Evolutionary conservation across 2,113 vertebrate species (phyloP).

Genomic region (Scartelaos histophorus): DNA sequence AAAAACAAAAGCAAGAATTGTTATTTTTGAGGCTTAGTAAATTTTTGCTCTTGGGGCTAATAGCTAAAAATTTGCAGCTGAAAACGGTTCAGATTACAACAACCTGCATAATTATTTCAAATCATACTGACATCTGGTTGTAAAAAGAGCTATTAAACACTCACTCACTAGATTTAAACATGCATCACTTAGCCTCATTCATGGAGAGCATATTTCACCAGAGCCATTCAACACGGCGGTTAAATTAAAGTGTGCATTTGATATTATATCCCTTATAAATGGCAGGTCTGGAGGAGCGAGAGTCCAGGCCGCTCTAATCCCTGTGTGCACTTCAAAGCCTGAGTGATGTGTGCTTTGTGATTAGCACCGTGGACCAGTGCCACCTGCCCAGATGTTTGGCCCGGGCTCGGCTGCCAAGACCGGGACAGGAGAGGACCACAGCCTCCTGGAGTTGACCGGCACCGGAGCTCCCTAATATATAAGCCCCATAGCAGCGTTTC

Average conservation of each 20-base stretch:
- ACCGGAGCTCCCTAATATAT: background rate
- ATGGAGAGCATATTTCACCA: conserved; percentile 13
- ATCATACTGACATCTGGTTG: too few species aligned
- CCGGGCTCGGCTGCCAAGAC: conserved; percentile 56
- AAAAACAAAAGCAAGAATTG: too few species aligned
- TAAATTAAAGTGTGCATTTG: conserved; percentile 56
- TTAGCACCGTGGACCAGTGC: conserved; percentile 59
- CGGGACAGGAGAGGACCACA: conserved; percentile 44
- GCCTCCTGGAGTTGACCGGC: conserved; percentile 37
- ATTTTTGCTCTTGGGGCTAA: too few species aligned
- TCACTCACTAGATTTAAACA: background rate
- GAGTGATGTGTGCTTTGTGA: conserved; percentile 52
- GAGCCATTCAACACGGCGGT: conserved; percentile 37
- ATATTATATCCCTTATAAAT: conserved; percentile 42
- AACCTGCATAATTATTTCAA: too few species aligned
- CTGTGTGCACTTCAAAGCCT: conserved; percentile 66
- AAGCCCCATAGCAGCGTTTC: background rate
- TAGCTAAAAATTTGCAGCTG: too few species aligned
- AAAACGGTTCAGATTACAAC: too few species aligned
- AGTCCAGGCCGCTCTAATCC: conserved; percentile 46
- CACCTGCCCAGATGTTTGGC: conserved; percentile 75
- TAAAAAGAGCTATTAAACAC: background rate
- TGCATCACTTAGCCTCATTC: background rate
- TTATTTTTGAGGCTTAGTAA: too few species aligned
- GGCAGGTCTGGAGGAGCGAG: conserved; percentile 47